Evolutionary conservation across 1,140 invertebrate species (phyloP).

Genomic region (Megalopta genalis): DNA sequence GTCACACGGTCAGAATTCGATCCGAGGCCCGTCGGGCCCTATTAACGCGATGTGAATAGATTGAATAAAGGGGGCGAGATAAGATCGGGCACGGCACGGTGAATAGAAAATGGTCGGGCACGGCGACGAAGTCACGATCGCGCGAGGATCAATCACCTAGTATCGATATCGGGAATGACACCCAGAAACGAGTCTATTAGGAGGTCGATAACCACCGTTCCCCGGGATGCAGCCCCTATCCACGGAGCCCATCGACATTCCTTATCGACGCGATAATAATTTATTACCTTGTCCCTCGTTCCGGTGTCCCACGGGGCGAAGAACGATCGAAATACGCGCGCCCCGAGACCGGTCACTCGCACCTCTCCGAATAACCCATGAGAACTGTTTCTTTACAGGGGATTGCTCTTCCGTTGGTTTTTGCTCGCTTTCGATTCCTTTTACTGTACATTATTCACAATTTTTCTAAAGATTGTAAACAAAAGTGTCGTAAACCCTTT

Average conservation of each 20-base stretch:
- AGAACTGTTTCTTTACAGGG: conserved; percentile 1
- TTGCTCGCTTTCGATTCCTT: too few species aligned
- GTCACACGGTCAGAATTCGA: conserved; percentile 15
- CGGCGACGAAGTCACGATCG: conserved; percentile 46
- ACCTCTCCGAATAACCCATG: conserved; percentile 8
- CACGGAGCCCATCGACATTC: conserved; percentile 73
- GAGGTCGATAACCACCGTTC: conserved; percentile 69
- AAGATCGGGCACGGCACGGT: conserved; percentile 46
- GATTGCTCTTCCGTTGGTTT: neutral
- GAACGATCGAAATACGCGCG: conserved; percentile 26
- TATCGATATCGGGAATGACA: conserved; percentile 66
- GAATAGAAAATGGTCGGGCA: conserved; percentile 53
- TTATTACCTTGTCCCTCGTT: conserved; percentile 71
- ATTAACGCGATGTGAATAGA: conserved; percentile 56
- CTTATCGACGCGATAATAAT: conserved; percentile 77
- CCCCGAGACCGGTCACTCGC: conserved; percentile 5
- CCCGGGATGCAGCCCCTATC: conserved; percentile 64
- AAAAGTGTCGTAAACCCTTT: too few species aligned
- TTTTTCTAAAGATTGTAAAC: too few species aligned
- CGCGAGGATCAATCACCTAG: conserved; percentile 53
- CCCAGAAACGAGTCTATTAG: conserved; percentile 72
- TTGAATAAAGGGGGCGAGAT: conserved; percentile 47
- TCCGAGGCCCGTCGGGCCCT: conserved; percentile 42
- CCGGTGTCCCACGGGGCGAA: conserved; percentile 47
- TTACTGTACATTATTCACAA: too few species aligned